Evolutionary conservation across 2,797 vertebrate genomes (phyloP), one percentile per base, ranked within the genome.

Genomic region (Paratrypauchen microcephalus): DNA sequence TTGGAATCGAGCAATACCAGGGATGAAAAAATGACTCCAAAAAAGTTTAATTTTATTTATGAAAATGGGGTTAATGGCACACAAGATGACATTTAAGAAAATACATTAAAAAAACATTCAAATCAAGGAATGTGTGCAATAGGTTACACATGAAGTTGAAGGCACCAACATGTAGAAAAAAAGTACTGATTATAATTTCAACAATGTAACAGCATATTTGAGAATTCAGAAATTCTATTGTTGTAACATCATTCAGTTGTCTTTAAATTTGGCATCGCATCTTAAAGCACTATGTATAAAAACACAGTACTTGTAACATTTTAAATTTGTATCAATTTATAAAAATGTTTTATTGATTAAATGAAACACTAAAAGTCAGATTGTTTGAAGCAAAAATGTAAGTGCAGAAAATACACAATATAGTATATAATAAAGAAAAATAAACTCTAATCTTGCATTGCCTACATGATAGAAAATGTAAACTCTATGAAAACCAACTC

Each of bases 21-120:
- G 26, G 55, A 9, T 1, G 6, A 13, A 45, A 36, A 45, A 45
- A 45, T 63, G n/a, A 58, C 66, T 45, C 30, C 81, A 87, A 81
- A 84, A 64, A 2, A 48, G 71, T 78, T 57, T 88, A 83, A 80
- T 87, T 88, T 87, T 81, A 89, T 80, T 82, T 66, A 36, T 76
- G 65, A 80, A 80, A 80, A 65, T 6, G 45, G 69, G 50, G 68
- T 79, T 71, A 81, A 52, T 73, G 71, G 80, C 57, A 79, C 6
- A 79, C 54, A 75, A 75, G 67, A 28, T 58, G 6, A 26, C 24
- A 58, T 58, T 26, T 18, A 58, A 58, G 56, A 58, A 76, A 56
- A 30, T 41, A 73, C 69, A 9, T 72, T 60, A 73, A 52, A 60
- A 60, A 69, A 48, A 73, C 26, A 66, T 73, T 62, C 68, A 80